Percentiles rank a stretch among this genome's conserved stretches.
These are phyloP conservation scores for Drosophila pallidifrons DNA, from an alignment of 1,140 invertebrate genomes.

Conservation along the genomic window DNA sequence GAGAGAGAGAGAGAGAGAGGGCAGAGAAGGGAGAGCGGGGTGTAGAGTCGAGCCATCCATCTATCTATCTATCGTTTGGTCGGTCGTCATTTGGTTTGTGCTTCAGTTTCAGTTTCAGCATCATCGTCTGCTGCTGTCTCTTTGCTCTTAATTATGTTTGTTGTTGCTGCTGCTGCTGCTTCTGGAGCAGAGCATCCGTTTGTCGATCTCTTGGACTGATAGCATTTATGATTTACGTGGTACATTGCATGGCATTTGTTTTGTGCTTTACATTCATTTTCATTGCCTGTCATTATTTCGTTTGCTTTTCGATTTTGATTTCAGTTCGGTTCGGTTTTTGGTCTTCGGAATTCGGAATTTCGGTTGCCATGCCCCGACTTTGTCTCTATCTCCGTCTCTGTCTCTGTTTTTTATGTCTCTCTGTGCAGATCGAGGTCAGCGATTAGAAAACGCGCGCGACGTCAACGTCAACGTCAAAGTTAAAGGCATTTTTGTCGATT, in stretches of 20 bases:
- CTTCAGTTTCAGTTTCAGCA: constrained; percentile 44
- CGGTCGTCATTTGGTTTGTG: constrained; percentile 49
- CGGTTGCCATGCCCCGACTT: constrained; percentile 37
- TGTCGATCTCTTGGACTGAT: constrained; percentile 75
- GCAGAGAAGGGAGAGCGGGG: constrained; percentile 12
- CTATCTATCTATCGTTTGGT: constrained; percentile 67
- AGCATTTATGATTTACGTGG: constrained; percentile 81
- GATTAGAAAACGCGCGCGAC: constrained; percentile 63
- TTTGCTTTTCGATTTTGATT: constrained; percentile 76
- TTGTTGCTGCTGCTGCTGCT: constrained; percentile 37
- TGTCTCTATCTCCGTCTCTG: constrained; percentile 23
- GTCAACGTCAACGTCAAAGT: constrained; percentile 49
- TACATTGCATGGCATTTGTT: constrained; percentile 75
- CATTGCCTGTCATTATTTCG: constrained; percentile 77
- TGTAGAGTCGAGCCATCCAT: constrained; percentile 13
- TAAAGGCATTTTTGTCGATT: constrained; percentile 73
- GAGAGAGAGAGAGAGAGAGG: too few relatives aligned
- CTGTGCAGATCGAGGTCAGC: constrained; percentile 72
- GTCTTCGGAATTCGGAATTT: constrained; percentile 24
- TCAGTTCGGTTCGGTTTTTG: constrained; percentile 38
- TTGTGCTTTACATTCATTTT: constrained; percentile 74
- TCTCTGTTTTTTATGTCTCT: constrained; percentile 37
- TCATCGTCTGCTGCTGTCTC: constrained; percentile 35
- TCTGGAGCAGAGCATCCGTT: constrained; percentile 79
- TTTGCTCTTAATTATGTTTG: constrained; percentile 79